Conservation (phyloP, 2,888 invertebrate genomes). For the Callimorpha dominula region DNA sequence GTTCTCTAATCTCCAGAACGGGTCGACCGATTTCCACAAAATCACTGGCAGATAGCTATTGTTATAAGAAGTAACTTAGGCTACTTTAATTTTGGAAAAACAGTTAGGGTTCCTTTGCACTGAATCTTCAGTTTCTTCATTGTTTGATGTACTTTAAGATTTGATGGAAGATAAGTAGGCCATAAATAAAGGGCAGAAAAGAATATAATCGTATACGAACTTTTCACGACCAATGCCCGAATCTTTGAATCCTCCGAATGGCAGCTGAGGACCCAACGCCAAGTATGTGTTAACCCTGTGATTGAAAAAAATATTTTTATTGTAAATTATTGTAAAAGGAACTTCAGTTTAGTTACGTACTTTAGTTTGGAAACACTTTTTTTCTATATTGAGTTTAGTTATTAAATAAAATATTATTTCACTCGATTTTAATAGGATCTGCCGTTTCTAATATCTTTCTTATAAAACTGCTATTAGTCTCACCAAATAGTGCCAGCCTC, state of each 20-base stretch:
- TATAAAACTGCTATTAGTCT: neutral
- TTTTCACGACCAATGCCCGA: slow-evolving; percentile 84
- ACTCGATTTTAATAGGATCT: neutral
- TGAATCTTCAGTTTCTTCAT: too few species aligned
- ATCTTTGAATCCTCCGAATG: slow-evolving; percentile 95
- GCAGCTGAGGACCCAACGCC: slow-evolving; percentile 88
- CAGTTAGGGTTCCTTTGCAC: too few species aligned
- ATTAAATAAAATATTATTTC: neutral
- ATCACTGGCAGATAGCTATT: too few species aligned
- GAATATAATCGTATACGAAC: neutral
- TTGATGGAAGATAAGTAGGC: neutral
- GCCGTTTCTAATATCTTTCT: too few species aligned
- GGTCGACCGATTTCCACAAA: too few species aligned
- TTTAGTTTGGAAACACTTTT: too few species aligned
- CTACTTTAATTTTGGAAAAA: too few species aligned
- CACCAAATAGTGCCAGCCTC: slow-evolving; percentile 94
- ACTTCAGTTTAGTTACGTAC: too few species aligned
- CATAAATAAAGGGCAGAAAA: too few species aligned
- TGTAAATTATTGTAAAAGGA: neutral
- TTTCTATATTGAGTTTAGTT: neutral
- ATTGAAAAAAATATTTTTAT: slow-evolving; percentile 7
- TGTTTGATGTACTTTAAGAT: neutral
- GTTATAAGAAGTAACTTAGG: too few species aligned
- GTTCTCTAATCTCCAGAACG: too few species aligned
- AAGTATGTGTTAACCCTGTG: slow-evolving; percentile 87